Evolutionary conservation across 2,888 invertebrate species (phyloP).

Genomic region (Oxytorus armatus): DNA sequence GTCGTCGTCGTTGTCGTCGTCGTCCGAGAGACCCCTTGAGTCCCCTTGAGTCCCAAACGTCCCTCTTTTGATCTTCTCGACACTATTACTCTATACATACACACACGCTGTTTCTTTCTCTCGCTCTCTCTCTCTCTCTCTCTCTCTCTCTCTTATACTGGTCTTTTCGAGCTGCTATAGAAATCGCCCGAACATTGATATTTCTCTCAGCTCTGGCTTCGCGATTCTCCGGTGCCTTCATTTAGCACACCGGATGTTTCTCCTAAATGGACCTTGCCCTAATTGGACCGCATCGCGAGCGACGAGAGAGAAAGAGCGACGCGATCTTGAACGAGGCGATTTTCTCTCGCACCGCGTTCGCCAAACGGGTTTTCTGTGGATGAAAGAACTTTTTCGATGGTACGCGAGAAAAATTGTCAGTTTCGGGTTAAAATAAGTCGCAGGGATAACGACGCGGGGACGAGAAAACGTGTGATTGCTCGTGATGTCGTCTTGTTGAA

Average conservation of each 20-base stretch:
- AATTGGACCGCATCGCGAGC: constrained; percentile 70
- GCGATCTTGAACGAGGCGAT: constrained; percentile 57
- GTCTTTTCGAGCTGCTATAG: constrained; percentile 20
- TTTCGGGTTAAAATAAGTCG: background rate
- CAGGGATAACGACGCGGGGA: background rate
- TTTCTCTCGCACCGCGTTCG: constrained; percentile 39
- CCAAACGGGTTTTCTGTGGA: constrained; percentile 46
- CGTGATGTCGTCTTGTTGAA: background rate
- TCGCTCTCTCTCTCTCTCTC: constrained; percentile 19
- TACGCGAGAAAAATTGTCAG: constrained; percentile 34
- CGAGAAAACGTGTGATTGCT: constrained; percentile 18
- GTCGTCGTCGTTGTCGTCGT: too few relatives aligned
- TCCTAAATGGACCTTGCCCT: constrained; percentile 72
- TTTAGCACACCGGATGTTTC: constrained; percentile 73
- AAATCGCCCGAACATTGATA: constrained; percentile 22
- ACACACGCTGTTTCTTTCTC: background rate
- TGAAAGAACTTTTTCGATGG: constrained; percentile 16
- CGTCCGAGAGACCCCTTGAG: constrained; percentile 1
- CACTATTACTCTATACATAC: constrained; percentile 59
- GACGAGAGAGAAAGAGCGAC: background rate
- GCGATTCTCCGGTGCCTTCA: constrained; percentile 48
- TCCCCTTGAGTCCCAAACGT: constrained; percentile 32
- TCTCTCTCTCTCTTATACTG: constrained; percentile 8
- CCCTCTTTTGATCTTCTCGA: constrained; percentile 64
- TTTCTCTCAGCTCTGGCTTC: constrained; percentile 36